A percentile compares a stretch with the other conserved stretches of the same genome.
phyloP scores from a whole-genome alignment of 2,888 invertebrate genomes.

The Pachycephus smyrnensis region DNA sequence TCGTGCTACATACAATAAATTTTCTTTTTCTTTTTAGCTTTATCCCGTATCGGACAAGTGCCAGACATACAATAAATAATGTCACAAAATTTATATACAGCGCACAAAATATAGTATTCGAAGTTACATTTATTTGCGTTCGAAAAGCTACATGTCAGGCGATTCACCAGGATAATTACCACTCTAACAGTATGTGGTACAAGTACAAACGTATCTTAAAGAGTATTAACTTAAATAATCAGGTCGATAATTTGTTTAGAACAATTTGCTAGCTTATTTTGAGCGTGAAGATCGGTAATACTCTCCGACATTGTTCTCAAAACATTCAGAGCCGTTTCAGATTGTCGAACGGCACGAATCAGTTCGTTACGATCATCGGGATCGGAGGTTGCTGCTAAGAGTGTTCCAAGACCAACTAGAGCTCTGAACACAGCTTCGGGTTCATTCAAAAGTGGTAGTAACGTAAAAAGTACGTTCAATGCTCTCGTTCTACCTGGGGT shows the following conservation, averaged over 20 bases:
- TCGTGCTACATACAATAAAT: too few species aligned
- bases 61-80: too few species aligned
- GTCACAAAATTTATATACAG: background rate
- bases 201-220: background rate
- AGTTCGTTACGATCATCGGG: conserved; percentile 45
- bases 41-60: too few species aligned
- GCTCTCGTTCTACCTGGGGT: conserved; percentile 68
- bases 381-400: conserved; percentile 70
- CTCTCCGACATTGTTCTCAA: conserved; percentile 50
- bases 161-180: background rate
- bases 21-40: too few species aligned
- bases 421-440: conserved; percentile 82
- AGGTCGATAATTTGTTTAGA: conserved; percentile 58
- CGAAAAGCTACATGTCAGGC: background rate
- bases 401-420: conserved; percentile 82
- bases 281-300: conserved; percentile 29
- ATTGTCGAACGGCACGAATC: conserved; percentile 48
- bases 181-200: background rate
- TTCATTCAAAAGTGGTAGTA: conserved; percentile 73
- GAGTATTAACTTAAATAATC: conserved; percentile 42
- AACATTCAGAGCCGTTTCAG: conserved; percentile 46
- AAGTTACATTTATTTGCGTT: background rate
- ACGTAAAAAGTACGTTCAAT: conserved; percentile 70
- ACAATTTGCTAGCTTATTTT: conserved; percentile 54
- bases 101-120: background rate